Evolutionary conservation across 2,888 invertebrate species (phyloP), one percentile per base, ranked within the genome.

Genomic region (Poecilobothrus nobilitatus): DNA sequence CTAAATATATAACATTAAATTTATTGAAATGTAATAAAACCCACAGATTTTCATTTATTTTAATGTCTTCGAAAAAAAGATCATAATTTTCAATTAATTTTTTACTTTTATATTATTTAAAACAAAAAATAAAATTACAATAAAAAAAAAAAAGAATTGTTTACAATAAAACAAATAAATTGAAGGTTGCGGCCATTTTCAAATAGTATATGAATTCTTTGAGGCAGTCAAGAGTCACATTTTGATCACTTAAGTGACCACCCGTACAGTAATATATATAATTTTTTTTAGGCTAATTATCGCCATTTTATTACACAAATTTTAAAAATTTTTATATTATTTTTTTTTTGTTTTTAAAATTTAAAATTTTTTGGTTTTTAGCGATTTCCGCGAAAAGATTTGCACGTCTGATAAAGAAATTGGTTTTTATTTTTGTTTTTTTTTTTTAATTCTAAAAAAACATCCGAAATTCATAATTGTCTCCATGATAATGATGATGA

Each of bases 11-110:
- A 10, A 37, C 12, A 37, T 37, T 37, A 12, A 37, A 37, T 18
- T 53, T 15, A 53, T 53, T 53, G 15, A 53, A 53, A 53, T 53
- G 18, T 15, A 53, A 53, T 53, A 53, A 53, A 53, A 53, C n/a
- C n/a, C 53, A 15, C 53, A 53, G 6, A 6, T 53, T 12, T 18
- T 18, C 18, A 15, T 53, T 53, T 27, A 5, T 27, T 27, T 27
- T 27, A 27, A 27, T 27, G 27, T 27, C 27, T 5, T 5, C n/a
- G n/a, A n/a, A 12, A 2, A 53, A 53, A 53, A 12, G 15, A 53
- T 53, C 53, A 53, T 53, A 53, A 53, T 53, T 53, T 53, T 53
- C 18, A 53, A 53, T 53, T 53, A 53, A 53, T 53, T 53, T 53
- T 53, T 53, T 53, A n/a, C 15, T 53, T 53, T 15, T 53, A 18